Percentiles rank a stretch among this genome's conserved stretches.
Evolutionary conservation across 2,797 vertebrate species (phyloP).

Genomic region (Myotis pilosus): DNA sequence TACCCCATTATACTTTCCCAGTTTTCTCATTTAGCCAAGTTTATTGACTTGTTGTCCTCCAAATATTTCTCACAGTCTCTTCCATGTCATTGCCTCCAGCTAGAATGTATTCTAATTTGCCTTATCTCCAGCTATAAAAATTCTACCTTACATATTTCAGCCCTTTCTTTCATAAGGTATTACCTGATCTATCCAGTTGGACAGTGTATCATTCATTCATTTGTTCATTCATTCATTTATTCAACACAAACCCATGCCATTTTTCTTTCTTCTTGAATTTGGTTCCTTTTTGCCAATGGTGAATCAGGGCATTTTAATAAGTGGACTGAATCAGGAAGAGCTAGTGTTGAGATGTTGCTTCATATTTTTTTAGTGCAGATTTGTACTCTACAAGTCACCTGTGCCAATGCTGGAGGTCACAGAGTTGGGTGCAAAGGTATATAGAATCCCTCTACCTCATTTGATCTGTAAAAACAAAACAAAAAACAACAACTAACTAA

Average conservation of each 20-base stretch:
- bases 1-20: neutral
- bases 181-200: neutral
- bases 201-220: neutral
- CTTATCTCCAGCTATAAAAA: neutral
- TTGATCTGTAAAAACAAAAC: neutral
- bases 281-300: neutral
- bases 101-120: neutral
- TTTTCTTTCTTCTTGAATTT: neutral
- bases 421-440: neutral
- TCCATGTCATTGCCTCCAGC: neutral
- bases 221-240: neutral
- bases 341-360: neutral
- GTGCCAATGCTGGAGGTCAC: neutral
- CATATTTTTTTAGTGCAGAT: neutral
- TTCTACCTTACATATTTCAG: neutral
- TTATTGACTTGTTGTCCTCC: neutral
- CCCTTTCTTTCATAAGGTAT: neutral
- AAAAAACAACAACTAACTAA: neutral
- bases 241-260: neutral
- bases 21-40: neutral
- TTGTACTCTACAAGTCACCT: neutral
- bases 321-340: neutral
- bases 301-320: neutral
- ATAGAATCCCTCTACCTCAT: neutral
- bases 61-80: neutral